A percentile compares a stretch with the other conserved stretches of the same genome.
phyloP scores from a whole-genome alignment of 1,140 invertebrate species.

The Heterodera carotae region DNA sequence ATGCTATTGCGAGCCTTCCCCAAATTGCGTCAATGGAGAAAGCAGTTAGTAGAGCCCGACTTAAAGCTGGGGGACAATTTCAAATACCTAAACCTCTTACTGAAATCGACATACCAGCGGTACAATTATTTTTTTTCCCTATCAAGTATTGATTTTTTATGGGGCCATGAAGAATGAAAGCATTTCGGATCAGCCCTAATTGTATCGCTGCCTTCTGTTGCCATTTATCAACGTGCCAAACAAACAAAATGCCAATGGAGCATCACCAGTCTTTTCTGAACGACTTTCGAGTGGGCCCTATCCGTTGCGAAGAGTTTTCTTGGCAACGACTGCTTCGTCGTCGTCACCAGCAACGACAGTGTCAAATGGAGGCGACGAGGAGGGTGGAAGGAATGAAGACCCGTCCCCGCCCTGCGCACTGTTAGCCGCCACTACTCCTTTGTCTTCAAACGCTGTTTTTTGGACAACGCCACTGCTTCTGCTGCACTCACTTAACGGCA shows the following conservation, averaged over 20 bases:
- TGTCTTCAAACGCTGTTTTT: no score
- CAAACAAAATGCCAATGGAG: conserved; percentile 6
- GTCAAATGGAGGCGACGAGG: conserved; percentile 5
- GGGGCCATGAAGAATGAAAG: no score
- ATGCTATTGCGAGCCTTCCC: no score
- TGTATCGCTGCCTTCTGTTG: conserved; percentile 6
- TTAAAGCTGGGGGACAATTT: no score
- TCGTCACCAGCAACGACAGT: not conserved
- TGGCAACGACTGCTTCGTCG: not conserved
- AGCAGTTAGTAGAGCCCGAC: no score
- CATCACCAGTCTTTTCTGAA: conserved; percentile 4
- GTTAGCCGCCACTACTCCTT: not conserved
- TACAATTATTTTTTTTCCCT: no score
- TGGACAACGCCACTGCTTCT: no score
- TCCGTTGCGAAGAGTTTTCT: conserved; percentile 25
- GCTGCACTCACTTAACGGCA: no score
- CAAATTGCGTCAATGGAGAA: no score
- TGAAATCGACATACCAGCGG: no score
- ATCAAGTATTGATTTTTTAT: no score
- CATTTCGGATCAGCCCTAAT: conserved; percentile 1
- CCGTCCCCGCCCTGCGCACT: not conserved
- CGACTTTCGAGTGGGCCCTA: not conserved
- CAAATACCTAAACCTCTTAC: no score
- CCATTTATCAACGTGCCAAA: not conserved
- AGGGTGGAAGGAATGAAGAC: not conserved